phyloP scores from a whole-genome alignment of 2,113 vertebrate species.

The Rhipidura dahli region DNA sequence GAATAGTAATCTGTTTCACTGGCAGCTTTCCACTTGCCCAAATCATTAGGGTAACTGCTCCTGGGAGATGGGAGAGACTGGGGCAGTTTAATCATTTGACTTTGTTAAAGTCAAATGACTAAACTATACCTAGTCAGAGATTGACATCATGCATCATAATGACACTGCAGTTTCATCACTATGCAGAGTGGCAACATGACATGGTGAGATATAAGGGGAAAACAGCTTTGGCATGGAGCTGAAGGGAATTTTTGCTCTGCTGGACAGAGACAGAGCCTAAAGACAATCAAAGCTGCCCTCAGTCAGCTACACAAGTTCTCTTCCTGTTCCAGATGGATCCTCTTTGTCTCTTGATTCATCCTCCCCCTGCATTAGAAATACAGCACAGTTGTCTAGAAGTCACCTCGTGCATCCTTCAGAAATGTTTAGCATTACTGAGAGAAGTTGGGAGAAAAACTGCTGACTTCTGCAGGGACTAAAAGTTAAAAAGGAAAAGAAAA shows the following conservation, averaged over 20 bases:
- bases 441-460: background rate
- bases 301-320: background rate
- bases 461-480: background rate
- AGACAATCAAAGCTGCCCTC: background rate
- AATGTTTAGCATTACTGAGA: background rate
- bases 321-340: background rate
- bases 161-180: background rate
- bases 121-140: background rate
- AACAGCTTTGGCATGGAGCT: fast-evolving
- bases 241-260: background rate
- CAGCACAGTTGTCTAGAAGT: background rate
- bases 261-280: background rate
- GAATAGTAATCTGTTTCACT: background rate
- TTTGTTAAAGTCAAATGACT: background rate
- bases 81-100: background rate
- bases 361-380: background rate
- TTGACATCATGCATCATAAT: background rate
- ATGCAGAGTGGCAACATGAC: background rate
- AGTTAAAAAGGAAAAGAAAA: background rate
- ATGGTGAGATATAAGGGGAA: background rate
- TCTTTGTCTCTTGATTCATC: slow-evolving; percentile 8
- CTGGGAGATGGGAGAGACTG: background rate
- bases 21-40: background rate
- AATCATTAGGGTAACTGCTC: background rate
- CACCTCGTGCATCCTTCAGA: background rate